phyloP scores from a whole-genome alignment of 2,113 vertebrate genomes.

The Mohoua ochrocephala region DNA sequence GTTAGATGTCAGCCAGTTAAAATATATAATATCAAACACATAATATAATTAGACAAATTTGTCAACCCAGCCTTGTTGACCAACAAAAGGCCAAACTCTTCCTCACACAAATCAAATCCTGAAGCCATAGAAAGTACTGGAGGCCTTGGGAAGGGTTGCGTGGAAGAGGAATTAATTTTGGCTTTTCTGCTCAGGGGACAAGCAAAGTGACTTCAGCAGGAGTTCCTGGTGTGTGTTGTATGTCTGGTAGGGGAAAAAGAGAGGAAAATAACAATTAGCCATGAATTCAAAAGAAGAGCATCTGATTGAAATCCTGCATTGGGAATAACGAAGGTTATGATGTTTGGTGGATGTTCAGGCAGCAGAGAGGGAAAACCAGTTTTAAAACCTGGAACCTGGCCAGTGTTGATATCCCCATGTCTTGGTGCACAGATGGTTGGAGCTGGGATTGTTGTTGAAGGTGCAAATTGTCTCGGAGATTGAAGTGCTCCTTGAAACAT shows the following conservation, averaged over 20 bases:
- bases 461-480: background rate
- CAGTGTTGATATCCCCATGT: background rate
- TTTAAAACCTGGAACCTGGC: background rate
- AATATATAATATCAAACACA: slow-evolving; percentile 17
- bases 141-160: background rate
- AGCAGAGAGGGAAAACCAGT: background rate
- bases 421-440: background rate
- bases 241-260: background rate
- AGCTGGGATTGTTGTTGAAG: background rate
- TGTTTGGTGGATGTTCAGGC: background rate
- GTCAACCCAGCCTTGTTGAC: background rate
- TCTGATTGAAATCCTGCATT: background rate
- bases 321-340: background rate
- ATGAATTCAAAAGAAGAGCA: background rate
- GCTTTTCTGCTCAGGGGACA: background rate
- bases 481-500: background rate
- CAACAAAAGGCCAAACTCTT: slow-evolving; percentile 13
- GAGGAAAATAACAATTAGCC: background rate
- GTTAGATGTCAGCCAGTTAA: background rate
- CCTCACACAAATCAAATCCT: slow-evolving; percentile 43
- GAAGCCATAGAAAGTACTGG: background rate
- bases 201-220: background rate
- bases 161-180: background rate
- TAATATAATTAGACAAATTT: background rate
- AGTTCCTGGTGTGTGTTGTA: background rate